A percentile compares a stretch with the other conserved stretches of the same genome.
These are phyloP conservation scores for Zaprionus lachaisei DNA, from an alignment of 1,140 invertebrate species.

Conservation along the genomic window DNA sequence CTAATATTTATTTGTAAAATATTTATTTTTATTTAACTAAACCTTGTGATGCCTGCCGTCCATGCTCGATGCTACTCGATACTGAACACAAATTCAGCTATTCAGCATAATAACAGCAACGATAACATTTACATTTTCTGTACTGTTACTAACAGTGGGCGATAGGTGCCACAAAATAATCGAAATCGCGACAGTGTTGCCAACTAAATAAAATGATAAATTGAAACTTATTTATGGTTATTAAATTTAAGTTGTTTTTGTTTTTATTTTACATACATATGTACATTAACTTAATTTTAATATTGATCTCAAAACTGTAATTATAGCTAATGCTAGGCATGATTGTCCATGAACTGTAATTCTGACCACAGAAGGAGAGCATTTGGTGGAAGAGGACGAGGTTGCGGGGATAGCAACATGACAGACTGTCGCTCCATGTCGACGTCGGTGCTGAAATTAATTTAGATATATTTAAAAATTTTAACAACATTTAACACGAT, in stretches of 20 bases:
- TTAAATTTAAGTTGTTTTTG: neutral
- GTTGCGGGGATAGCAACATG: conserved; percentile 96
- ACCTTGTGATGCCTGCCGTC: conserved; percentile 39
- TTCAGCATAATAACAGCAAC: conserved; percentile 31
- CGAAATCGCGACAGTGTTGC: neutral
- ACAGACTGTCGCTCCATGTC: conserved; percentile 94
- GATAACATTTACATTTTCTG: conserved; percentile 11
- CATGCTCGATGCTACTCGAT: conserved; percentile 48
- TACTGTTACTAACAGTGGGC: conserved; percentile 10
- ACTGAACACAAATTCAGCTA: conserved; percentile 37
- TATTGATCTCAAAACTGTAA: neutral
- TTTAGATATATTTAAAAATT: neutral
- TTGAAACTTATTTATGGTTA: neutral
- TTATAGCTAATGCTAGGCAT: conserved; percentile 76
- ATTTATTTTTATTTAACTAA: conserved; percentile 36
- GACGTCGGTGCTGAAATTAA: conserved; percentile 91
- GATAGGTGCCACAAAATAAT: neutral
- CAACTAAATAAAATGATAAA: neutral
- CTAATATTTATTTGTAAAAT: conserved; percentile 36
- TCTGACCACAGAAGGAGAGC: conserved; percentile 92
- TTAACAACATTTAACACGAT: neutral
- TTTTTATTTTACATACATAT: neutral
- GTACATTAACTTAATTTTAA: neutral
- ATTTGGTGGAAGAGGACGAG: conserved; percentile 95
- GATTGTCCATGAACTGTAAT: conserved; percentile 95